phyloP scores from a whole-genome alignment of 1,140 invertebrate genomes.

The Hestina assimilis region DNA sequence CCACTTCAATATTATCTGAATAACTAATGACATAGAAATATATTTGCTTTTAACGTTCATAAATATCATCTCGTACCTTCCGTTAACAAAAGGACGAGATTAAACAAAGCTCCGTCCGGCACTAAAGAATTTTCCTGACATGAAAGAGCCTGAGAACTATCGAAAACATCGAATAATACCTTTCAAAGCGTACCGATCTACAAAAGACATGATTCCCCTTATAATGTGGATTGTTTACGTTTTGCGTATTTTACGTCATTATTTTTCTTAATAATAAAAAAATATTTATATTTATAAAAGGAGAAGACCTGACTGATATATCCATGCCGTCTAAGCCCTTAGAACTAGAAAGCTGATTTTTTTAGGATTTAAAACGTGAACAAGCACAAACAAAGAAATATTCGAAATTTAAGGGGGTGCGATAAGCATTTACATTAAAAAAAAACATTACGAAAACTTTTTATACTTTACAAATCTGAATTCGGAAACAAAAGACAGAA shows the following conservation, averaged over 20 bases:
- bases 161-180: constrained; percentile 48
- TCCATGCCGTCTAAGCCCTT: too few relatives aligned
- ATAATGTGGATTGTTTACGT: neutral
- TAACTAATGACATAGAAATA: neutral
- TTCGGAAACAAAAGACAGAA: constrained; percentile 53
- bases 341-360: too few relatives aligned
- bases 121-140: constrained; percentile 18
- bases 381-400: too few relatives aligned
- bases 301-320: too few relatives aligned
- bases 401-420: neutral
- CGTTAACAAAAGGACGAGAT: constrained; percentile 22
- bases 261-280: too few relatives aligned
- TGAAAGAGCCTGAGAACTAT: constrained; percentile 31
- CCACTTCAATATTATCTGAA: neutral
- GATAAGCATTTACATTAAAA: neutral
- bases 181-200: constrained; percentile 17
- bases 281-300: too few relatives aligned
- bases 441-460: constrained; percentile 11
- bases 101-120: constrained; percentile 21
- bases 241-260: too few relatives aligned
- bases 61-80: constrained; percentile 18
- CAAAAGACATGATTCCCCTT: constrained; percentile 1
- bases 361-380: too few relatives aligned
- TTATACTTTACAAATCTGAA: constrained; percentile 33
- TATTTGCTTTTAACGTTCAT: constrained; percentile 1